These are phyloP conservation scores for Gandaritis pyraliata DNA, from an alignment of 2,888 invertebrate genomes.

Conservation along the genomic window DNA sequence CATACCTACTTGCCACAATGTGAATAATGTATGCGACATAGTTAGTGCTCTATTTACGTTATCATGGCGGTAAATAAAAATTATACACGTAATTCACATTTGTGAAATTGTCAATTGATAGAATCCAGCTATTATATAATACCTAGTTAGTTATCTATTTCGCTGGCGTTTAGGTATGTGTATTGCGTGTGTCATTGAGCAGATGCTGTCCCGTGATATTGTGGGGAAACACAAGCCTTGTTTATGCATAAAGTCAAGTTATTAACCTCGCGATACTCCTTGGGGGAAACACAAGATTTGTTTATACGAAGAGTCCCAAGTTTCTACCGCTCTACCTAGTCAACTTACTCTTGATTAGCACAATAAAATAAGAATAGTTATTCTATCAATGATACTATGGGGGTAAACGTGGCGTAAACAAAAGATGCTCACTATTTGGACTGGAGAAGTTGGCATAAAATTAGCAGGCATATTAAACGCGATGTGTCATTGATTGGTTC, in stretches of 20 bases:
- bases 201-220: conserved; percentile 16
- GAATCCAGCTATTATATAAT: conserved; percentile 20
- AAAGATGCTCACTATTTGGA: background rate
- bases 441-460: background rate
- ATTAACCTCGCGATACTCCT: too few species aligned
- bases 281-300: too few species aligned
- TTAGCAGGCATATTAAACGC: conserved; percentile 15
- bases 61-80: conserved; percentile 73
- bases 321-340: too few species aligned
- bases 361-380: too few species aligned
- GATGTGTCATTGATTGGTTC: conserved; percentile 34
- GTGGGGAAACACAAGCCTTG: conserved; percentile 37
- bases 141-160: conserved; percentile 18
- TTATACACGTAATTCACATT: conserved; percentile 63
- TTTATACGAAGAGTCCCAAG: too few species aligned
- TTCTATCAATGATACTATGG: background rate
- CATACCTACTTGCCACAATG: conserved; percentile 61
- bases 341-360: too few species aligned
- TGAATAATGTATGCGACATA: conserved; percentile 71
- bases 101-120: conserved; percentile 58
- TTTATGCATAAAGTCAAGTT: conserved; percentile 7
- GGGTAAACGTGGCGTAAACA: background rate
- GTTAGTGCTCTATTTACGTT: conserved; percentile 80
- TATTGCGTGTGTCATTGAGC: conserved; percentile 34
- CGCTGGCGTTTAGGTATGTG: conserved; percentile 32